Evolutionary conservation across 2,797 vertebrate genomes (phyloP).

Genomic region (Novumbra hubbsi): DNA sequence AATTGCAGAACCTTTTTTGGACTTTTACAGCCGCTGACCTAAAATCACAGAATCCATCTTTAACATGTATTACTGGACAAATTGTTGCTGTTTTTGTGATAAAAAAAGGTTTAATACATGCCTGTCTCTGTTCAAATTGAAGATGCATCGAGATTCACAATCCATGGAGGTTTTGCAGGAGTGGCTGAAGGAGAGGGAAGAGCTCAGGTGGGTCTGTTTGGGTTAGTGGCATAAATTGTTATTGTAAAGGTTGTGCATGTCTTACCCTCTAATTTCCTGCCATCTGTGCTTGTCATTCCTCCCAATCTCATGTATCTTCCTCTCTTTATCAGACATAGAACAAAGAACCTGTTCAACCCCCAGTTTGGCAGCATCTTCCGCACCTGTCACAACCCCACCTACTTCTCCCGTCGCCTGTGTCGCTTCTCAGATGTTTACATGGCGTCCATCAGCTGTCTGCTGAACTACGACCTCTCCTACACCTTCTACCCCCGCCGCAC

Average conservation of each 20-base stretch:
- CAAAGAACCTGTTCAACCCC: constrained; percentile 85
- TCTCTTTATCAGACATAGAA: constrained; percentile 64
- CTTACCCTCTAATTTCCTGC: neutral
- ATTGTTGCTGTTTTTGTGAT: neutral
- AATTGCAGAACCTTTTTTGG: too few relatives aligned
- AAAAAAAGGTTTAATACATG: neutral
- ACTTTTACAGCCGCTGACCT: too few relatives aligned
- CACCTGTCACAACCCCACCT: constrained; percentile 85
- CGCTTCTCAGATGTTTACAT: constrained; percentile 86
- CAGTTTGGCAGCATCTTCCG: constrained; percentile 86
- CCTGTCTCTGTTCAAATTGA: constrained; percentile 2
- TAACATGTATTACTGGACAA: too few relatives aligned
- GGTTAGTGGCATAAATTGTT: neutral
- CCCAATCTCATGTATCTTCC: neutral
- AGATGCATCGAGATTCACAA: constrained; percentile 74
- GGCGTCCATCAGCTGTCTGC: constrained; percentile 79
- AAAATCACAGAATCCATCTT: too few relatives aligned
- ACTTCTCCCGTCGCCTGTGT: constrained; percentile 82
- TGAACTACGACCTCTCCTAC: constrained; percentile 80
- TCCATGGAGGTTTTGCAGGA: constrained; percentile 77
- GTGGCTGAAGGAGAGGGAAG: constrained; percentile 83
- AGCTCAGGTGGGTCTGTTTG: constrained; percentile 69
- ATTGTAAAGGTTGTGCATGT: neutral
- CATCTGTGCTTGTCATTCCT: neutral
- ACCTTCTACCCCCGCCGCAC: constrained; percentile 83